Evolutionary conservation across 1,140 invertebrate genomes (phyloP).

Genomic region (Oryctes rhinoceros): DNA sequence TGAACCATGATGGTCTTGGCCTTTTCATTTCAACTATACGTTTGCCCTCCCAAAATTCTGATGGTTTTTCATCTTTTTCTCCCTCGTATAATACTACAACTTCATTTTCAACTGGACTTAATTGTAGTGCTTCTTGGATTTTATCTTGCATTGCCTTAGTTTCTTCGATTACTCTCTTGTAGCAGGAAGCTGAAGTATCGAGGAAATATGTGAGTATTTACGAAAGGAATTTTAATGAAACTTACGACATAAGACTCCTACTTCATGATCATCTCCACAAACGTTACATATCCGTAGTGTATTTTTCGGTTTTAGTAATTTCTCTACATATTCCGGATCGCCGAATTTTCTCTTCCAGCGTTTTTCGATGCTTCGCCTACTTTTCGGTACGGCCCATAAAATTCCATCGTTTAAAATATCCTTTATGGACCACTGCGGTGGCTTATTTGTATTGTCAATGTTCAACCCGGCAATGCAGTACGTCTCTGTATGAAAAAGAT

Average conservation of each 20-base stretch:
- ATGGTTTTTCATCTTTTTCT: slow-evolving; percentile 68
- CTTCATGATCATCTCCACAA: slow-evolving; percentile 85
- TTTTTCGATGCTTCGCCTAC: slow-evolving; percentile 77
- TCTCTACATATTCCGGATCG: slow-evolving; percentile 69
- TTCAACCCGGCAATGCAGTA: slow-evolving; percentile 53
- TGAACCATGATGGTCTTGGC: slow-evolving; percentile 79
- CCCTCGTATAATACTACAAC: slow-evolving; percentile 85
- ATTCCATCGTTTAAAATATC: slow-evolving; percentile 77
- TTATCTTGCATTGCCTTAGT: slow-evolving; percentile 79
- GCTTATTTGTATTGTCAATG: slow-evolving; percentile 23
- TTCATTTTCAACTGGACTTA: slow-evolving; percentile 81
- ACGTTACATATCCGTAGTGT: slow-evolving; percentile 77
- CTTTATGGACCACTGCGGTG: slow-evolving; percentile 62
- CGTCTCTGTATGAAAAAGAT: slow-evolving; percentile 53
- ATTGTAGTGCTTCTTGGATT: slow-evolving; percentile 74
- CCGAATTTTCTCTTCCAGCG: slow-evolving; percentile 77
- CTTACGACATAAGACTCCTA: slow-evolving; percentile 80
- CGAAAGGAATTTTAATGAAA: slow-evolving; percentile 11
- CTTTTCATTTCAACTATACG: slow-evolving; percentile 78
- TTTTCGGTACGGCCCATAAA: slow-evolving; percentile 83
- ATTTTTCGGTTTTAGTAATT: slow-evolving; percentile 74
- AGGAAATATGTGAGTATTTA: background rate
- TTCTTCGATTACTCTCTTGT: slow-evolving; percentile 80
- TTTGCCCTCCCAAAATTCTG: slow-evolving; percentile 69
- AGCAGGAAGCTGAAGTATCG: slow-evolving; percentile 76